Evolutionary conservation across 2,113 vertebrate genomes (phyloP).

Genomic region (Pipra filicauda): DNA sequence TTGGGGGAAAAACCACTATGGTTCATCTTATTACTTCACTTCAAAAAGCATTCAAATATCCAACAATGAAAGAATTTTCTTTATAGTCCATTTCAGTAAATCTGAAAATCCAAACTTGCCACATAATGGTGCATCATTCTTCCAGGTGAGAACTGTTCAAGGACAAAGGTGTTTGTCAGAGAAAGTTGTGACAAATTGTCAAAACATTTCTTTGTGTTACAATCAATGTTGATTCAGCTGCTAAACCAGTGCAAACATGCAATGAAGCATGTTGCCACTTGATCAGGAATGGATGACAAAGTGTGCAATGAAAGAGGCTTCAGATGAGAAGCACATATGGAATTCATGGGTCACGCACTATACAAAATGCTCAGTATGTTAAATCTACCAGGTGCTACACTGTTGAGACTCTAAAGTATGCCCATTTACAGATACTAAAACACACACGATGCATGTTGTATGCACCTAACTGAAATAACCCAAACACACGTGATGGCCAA

Average conservation of each 20-base stretch:
- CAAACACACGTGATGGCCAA: not conserved
- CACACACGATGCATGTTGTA: not conserved
- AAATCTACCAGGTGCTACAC: not conserved
- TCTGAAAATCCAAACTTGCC: not conserved
- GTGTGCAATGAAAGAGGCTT: not conserved
- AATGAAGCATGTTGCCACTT: not conserved
- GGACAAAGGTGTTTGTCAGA: not conserved
- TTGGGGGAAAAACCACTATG: accelerated
- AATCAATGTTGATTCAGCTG: not conserved
- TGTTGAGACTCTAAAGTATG: not conserved
- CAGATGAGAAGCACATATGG: not conserved
- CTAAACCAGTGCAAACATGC: not conserved
- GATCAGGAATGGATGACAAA: not conserved
- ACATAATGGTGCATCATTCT: not conserved
- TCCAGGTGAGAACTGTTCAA: not conserved
- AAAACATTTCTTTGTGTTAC: not conserved
- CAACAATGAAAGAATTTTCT: not conserved
- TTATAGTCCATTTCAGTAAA: not conserved
- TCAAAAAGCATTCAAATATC: not conserved
- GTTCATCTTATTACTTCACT: not conserved
- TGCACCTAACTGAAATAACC: not conserved
- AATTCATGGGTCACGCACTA: not conserved
- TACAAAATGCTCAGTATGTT: not conserved
- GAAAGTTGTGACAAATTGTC: not conserved
- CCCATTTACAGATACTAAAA: not conserved